Conservation (phyloP, 2,113 vertebrate species). For the Ceyx margarethae region DNA sequence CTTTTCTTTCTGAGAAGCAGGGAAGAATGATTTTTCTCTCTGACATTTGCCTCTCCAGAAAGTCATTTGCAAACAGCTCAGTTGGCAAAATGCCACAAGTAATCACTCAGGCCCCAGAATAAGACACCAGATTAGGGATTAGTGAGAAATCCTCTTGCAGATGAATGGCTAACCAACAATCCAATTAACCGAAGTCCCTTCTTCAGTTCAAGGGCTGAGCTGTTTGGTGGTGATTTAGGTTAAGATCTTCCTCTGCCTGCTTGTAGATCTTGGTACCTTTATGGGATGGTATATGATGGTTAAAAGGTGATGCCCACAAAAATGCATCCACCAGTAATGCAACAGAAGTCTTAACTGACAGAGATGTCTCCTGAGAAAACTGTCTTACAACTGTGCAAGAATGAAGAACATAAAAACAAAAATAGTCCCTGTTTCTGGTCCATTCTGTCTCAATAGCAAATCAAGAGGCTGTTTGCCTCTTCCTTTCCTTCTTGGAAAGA, state of each 20-base stretch:
- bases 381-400: not conserved
- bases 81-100: not conserved
- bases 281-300: not conserved
- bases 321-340: fast-evolving
- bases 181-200: not conserved
- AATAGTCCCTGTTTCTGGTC: not conserved
- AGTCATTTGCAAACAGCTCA: not conserved
- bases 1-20: not conserved
- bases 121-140: not conserved
- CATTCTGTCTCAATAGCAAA: not conserved
- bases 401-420: not conserved
- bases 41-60: not conserved
- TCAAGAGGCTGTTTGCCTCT: not conserved
- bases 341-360: not conserved
- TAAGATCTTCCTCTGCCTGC: not conserved
- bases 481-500: not conserved
- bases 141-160: not conserved
- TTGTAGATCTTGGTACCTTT: not conserved
- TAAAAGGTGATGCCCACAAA: not conserved
- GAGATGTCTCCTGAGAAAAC: not conserved
- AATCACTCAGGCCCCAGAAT: not conserved
- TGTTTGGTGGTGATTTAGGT: not conserved
- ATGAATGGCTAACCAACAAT: not conserved
- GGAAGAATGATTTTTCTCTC: not conserved
- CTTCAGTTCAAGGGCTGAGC: not conserved